Percentiles rank a stretch among this genome's conserved stretches.
These are phyloP conservation scores for Cheilosia grossa DNA, from an alignment of 2,888 invertebrate genomes.

Conservation along the genomic window DNA sequence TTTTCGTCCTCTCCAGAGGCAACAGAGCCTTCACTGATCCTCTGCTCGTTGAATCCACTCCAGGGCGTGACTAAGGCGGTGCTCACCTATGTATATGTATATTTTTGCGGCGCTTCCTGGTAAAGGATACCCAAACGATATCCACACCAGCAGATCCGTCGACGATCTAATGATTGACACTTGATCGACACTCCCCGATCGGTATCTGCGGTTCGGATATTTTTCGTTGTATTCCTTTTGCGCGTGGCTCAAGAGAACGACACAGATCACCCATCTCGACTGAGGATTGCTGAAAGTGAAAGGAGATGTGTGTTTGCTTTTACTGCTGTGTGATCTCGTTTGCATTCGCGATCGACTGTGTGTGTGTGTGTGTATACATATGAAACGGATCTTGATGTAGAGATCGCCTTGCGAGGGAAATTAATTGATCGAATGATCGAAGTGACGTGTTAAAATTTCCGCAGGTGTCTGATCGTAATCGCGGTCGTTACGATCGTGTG, in stretches of 20 bases:
- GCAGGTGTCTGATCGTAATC: slow-evolving; percentile 73
- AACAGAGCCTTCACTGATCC: slow-evolving; percentile 47
- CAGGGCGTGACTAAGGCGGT: slow-evolving; percentile 33
- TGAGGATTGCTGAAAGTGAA: slow-evolving; percentile 61
- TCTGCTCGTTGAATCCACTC: slow-evolving; percentile 25
- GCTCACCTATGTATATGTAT: slow-evolving; percentile 15
- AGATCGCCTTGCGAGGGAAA: slow-evolving; percentile 58
- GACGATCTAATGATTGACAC: slow-evolving; percentile 73
- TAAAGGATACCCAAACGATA: slow-evolving; percentile 62
- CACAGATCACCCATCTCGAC: slow-evolving; percentile 67
- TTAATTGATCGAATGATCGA: slow-evolving; percentile 75
- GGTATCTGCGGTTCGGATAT: slow-evolving; percentile 41
- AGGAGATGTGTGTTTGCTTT: slow-evolving; percentile 37
- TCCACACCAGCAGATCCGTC: slow-evolving; percentile 26
- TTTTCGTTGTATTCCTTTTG: slow-evolving; percentile 28
- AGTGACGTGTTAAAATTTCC: slow-evolving; percentile 74
- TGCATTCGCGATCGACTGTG: slow-evolving; percentile 58
- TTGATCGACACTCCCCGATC: slow-evolving; percentile 73
- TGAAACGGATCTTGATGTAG: slow-evolving; percentile 29
- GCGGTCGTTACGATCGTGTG: slow-evolving; percentile 51
- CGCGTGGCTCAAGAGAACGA: slow-evolving; percentile 33
- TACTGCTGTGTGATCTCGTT: slow-evolving; percentile 43
- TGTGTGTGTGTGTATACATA: slow-evolving; percentile 22
- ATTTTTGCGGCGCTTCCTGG: slow-evolving; percentile 68
- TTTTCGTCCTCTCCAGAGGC: slow-evolving; percentile 56